phyloP scores from a whole-genome alignment of 2,888 invertebrate species.

The Apodemia zela region DNA sequence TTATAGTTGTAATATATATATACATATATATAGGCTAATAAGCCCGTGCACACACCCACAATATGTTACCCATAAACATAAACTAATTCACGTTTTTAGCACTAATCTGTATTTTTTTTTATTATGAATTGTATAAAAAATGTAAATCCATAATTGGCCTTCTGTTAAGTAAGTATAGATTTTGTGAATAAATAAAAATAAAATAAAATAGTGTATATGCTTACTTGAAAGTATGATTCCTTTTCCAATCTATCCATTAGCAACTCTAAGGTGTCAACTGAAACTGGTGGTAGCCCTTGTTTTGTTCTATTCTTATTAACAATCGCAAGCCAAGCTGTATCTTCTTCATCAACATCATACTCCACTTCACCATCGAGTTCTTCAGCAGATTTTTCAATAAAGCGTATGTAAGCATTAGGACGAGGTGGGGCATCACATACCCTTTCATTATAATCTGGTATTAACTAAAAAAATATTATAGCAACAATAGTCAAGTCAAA shows the following conservation, averaged over 20 bases:
- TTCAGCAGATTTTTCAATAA: constrained; percentile 96
- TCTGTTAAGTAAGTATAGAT: too few relatives aligned
- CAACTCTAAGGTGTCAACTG: constrained; percentile 94
- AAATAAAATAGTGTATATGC: constrained; percentile 15
- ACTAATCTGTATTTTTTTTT: too few relatives aligned
- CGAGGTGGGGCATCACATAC: constrained; percentile 91
- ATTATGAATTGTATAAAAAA: too few relatives aligned
- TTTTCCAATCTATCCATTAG: constrained; percentile 98
- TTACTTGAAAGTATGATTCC: constrained; percentile 95
- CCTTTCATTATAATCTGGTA: constrained; percentile 86
- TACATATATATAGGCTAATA: too few relatives aligned
- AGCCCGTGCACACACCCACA: too few relatives aligned
- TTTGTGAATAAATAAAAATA: too few relatives aligned
- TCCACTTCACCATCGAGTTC: constrained; percentile 96
- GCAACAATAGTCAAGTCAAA: too few relatives aligned
- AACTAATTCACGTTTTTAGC: too few relatives aligned
- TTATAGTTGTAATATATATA: too few relatives aligned
- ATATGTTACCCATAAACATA: too few relatives aligned
- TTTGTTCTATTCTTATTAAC: constrained; percentile 91
- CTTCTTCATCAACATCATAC: constrained; percentile 99
- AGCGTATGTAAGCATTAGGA: constrained; percentile 94
- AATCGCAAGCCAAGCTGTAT: constrained; percentile 94
- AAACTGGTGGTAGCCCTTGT: constrained; percentile 86
- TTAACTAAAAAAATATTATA: constrained; percentile 56
- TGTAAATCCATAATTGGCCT: too few relatives aligned